Evolutionary conservation across 2,888 invertebrate genomes (phyloP), one percentile per base, ranked within the genome.

Genomic region (Globia sparganii): DNA sequence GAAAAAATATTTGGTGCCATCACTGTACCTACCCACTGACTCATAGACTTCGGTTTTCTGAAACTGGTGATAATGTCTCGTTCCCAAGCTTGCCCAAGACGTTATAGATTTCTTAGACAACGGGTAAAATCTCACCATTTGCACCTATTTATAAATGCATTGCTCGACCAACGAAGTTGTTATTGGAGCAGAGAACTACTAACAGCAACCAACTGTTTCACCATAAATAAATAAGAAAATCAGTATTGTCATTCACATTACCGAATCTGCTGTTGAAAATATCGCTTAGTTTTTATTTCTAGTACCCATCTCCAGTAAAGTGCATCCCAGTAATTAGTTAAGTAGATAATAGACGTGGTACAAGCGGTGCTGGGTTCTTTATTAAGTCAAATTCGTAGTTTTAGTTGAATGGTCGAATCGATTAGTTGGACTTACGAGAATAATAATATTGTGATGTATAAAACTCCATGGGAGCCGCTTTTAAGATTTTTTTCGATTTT

Each of bases 301-400:
- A 83, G 88, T 92, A 91, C 90, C 92, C 92, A 93, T 91, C 76
- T 91, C 90, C 91, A 93, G 92, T 93, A 93, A 92, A 95, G 96
- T 96, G 96, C 96, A 96, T 96, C 96, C 96, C 96, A 96, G 96
- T 96, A 93, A 93, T 86, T 95, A 95, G 94, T 88, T 87, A 90
- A 89, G 93, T 95, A 95, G 95, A 72, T 82, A 77, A 91, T 94
- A 95, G 95, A 88, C 86, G 90, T 92, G 92, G 92, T 93, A 91
- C 93, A 92, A 80, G 75, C 93, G 96, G 95, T 95, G 95, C 94
- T 94, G 95, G 96, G 94, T 94, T 93, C 89, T 92, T 91, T 84
- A 84, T 77, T 83, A 86, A 70, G 74, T 86, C 85, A 81, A 83
- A 75, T 72, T 75, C 77, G 91, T 91, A 90, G 91, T 81, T 84